These are phyloP conservation scores for Stenurella melanura DNA, from an alignment of 2,888 invertebrate species.

Conservation along the genomic window DNA sequence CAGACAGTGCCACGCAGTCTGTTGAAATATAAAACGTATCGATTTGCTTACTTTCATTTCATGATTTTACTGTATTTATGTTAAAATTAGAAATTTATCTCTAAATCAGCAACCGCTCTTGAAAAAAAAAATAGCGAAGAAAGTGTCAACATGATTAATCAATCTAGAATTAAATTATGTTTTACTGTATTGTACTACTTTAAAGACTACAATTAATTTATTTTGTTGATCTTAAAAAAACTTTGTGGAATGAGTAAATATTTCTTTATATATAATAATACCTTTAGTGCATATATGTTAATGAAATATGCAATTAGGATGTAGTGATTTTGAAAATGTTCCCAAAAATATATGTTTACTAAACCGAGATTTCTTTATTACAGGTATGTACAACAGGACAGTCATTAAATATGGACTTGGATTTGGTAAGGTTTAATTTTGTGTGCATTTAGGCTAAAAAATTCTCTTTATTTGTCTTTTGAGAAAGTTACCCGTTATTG, in stretches of 20 bases:
- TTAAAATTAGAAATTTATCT: background rate
- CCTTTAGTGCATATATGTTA: no score
- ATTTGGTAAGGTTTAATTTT: background rate
- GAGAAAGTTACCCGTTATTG: background rate
- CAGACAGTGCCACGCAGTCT: background rate
- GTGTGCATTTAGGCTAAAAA: no score
- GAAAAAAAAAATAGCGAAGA: background rate
- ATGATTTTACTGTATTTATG: background rate
- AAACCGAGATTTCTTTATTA: background rate
- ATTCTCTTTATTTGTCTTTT: background rate
- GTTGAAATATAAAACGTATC: background rate
- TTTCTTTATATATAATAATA: no score
- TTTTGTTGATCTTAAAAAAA: background rate
- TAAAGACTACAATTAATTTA: background rate
- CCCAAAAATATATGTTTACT: background rate
- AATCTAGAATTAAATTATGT: background rate
- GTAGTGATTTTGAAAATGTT: no score
- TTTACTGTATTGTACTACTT: background rate
- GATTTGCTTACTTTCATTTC: background rate
- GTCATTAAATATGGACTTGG: background rate
- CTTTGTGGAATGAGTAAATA: background rate
- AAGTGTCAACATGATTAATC: background rate
- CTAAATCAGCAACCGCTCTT: background rate
- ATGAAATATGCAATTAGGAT: no score
- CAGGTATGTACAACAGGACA: slow-evolving; percentile 3